Evolutionary conservation across 2,797 vertebrate species (phyloP), one percentile per base, ranked within the genome.

Genomic region (Mallotus villosus): DNA sequence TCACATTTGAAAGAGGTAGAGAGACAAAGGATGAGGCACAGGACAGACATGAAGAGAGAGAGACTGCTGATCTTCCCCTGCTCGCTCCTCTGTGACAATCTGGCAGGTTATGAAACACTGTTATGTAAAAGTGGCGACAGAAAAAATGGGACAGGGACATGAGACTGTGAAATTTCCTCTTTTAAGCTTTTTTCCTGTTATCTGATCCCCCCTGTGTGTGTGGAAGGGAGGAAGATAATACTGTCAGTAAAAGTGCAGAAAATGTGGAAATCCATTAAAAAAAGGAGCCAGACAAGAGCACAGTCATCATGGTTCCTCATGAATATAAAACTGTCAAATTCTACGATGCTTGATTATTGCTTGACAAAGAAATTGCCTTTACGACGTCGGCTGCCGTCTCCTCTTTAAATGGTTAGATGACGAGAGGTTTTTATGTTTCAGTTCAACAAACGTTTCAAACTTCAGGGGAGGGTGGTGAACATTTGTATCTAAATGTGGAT

Each of bases 91-190:
- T 37, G 72, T 60, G 29, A 76, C 77, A 87, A 87, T 87, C 86
- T 91, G 84, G 72, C 78, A 78, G 86, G 85, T 92, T 89, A 90
- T 72, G 86, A 88, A 90, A 91, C 84, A 73, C 70, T 82, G 76
- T 89, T 89, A 86, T 62, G 75, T 88, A 90, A 89, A 89, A 79
- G 73, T 0, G 7, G 55, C 51, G 32, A 5, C n/a, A 59, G 59
- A 41, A 51, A 60, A 84, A 78, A 57, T 75, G 76, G 84, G 76
- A 67, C 80, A 77, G 59, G 29, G 49, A n/a, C 79, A 67, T 22
- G 66, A 67, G 77, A 73, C 74, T 73, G 62, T 72, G 74, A 83
- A 73, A 80, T 68, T 68, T 74, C 73, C 46, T 53, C 9, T 67
- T 57, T 70, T 22, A n/a, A 77, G 14, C 29, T 68, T 61, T 61